Evolutionary conservation across 2,113 vertebrate species (phyloP).

Genomic region (Psilopogon haemacephalus): DNA sequence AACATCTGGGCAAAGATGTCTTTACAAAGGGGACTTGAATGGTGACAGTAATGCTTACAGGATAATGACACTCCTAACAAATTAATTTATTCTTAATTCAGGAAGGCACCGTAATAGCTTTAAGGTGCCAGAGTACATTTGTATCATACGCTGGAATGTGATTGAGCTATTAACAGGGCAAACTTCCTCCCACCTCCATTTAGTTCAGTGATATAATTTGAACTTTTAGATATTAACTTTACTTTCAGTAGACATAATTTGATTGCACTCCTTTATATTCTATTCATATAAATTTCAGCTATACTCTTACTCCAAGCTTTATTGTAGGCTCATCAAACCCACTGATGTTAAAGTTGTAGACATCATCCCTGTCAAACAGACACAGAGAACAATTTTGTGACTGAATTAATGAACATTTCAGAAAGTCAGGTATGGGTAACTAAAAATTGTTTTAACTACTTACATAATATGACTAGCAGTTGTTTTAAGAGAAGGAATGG

Average conservation of each 20-base stretch:
- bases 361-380: constrained; percentile 74
- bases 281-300: not conserved
- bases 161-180: not conserved
- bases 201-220: not conserved
- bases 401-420: not conserved
- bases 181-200: not conserved
- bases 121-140: not conserved
- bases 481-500: constrained; percentile 46
- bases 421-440: not conserved
- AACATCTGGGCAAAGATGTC: not conserved
- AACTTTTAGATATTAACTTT: not conserved
- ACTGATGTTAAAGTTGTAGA: constrained; percentile 77
- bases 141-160: not conserved
- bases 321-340: constrained; percentile 76
- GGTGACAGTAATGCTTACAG: fast-evolving
- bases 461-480: constrained; percentile 56
- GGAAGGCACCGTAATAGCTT: not conserved
- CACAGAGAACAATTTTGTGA: not conserved
- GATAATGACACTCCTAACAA: not conserved
- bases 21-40: not conserved
- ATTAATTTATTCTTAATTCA: not conserved
- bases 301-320: constrained; percentile 78
- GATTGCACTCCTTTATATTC: not conserved
- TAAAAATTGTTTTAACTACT: constrained; percentile 43
- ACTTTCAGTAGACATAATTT: not conserved